These are phyloP conservation scores for Drosophila leonis DNA, from an alignment of 2,888 invertebrate species.

Conservation along the genomic window DNA sequence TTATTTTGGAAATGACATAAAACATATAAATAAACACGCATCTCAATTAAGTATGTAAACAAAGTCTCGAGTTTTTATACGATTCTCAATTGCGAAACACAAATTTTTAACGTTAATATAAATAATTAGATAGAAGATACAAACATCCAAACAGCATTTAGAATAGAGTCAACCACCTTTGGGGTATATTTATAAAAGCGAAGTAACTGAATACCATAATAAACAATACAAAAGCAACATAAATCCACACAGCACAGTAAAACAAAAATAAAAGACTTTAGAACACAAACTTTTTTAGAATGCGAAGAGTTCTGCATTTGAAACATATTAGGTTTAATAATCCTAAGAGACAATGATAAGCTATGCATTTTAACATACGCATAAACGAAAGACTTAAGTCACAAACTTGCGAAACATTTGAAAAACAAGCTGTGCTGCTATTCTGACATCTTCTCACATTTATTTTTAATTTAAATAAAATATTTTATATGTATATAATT, in stretches of 20 bases:
- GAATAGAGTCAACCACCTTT: conserved; percentile 19
- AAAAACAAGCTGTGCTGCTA: neutral
- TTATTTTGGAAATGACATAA: conserved; percentile 4
- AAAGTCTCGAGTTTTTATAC: conserved; percentile 1
- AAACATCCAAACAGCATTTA: neutral
- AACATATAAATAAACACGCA: conserved; percentile 14
- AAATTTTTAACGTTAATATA: conserved; percentile 7
- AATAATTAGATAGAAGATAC: conserved; percentile 19
- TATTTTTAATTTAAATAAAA: conserved; percentile 7
- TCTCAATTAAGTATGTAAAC: conserved; percentile 3
- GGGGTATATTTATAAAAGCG: conserved; percentile 7
- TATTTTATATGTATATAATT: conserved; percentile 9
- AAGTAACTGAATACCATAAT: conserved; percentile 5
- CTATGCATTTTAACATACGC: neutral
- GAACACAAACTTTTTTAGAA: conserved; percentile 7
- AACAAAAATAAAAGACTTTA: conserved; percentile 5
- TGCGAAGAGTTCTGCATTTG: neutral
- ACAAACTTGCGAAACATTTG: neutral
- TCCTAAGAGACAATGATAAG: neutral
- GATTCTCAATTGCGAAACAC: conserved; percentile 5
- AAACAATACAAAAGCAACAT: conserved; percentile 1
- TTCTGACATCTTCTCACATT: conserved; percentile 1
- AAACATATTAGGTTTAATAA: neutral
- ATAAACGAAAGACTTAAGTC: neutral
- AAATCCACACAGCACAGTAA: neutral